A percentile compares a stretch with the other conserved stretches of the same genome.
Conservation (phyloP, 2,113 vertebrate genomes). For the Alces alces region DNA sequence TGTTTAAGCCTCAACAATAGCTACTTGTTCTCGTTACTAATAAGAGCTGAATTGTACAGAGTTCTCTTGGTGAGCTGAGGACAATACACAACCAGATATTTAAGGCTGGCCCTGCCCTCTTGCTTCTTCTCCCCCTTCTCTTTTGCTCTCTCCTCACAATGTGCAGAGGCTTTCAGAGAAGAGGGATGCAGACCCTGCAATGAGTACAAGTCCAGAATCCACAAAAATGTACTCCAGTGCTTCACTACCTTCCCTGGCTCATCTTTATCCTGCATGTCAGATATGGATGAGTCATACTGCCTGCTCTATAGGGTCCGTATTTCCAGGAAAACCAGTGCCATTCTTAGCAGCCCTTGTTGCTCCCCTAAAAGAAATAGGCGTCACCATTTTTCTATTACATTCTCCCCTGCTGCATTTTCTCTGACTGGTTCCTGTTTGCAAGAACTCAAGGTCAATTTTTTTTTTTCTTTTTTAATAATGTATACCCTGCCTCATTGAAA, state of each 20-base stretch:
- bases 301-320: rapidly evolving
- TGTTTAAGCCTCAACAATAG: constrained; percentile 62
- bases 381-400: background rate
- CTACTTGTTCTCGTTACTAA: constrained; percentile 61
- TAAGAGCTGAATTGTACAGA: background rate
- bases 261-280: background rate
- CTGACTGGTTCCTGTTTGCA: background rate
- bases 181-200: background rate
- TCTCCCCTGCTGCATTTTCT: too few relatives aligned
- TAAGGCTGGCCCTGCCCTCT: background rate
- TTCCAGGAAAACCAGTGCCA: background rate
- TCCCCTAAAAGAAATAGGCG: background rate
- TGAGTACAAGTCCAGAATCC: background rate
- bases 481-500: background rate
- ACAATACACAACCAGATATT: background rate
- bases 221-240: rapidly evolving
- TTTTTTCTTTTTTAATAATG: background rate
- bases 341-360: too few relatives aligned
- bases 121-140: background rate
- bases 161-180: background rate
- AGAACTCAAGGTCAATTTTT: background rate
- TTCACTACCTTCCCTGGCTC: background rate
- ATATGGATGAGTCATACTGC: background rate
- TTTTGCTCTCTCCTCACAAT: background rate
- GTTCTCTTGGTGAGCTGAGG: background rate